Evolutionary conservation across 2,888 invertebrate genomes (phyloP), one percentile per base, ranked within the genome.

Genomic region (Charanyca ferruginea): DNA sequence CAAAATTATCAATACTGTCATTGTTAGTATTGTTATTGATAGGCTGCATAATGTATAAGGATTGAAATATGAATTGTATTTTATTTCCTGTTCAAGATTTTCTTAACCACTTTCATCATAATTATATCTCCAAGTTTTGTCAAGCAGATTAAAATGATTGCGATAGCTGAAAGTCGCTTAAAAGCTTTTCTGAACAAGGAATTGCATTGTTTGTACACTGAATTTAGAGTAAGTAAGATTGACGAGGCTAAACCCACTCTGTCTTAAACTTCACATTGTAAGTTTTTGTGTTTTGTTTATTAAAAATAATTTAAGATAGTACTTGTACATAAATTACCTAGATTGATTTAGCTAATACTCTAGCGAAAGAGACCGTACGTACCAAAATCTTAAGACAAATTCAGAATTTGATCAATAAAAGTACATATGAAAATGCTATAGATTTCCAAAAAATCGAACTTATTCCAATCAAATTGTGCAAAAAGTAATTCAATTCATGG

Each of bases 111-210:
- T n/a, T n/a, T n/a, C n/a, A n/a, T n/a, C n/a, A n/a, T n/a, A n/a
- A n/a, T n/a, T n/a, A n/a, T n/a, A n/a, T n/a, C n/a, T n/a, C n/a
- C n/a, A n/a, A n/a, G n/a, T 28, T 5, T 7, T 28, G 4, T 28
- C 28, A 71, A 51, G 48, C 22, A 25, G 25, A 53, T 64, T 3
- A 3, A 5, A 28, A 28, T 59, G 32, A 51, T 55, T 61, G 16
- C 45, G 23, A 65, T 45, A 54, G n/a, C n/a, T n/a, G n/a, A n/a
- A 75, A 58, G 58, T 47, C 20, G 44, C 35, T 59, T 75, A 45
- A 75, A 51, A 57, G 45, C 48, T 60, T 64, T 48, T 44, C 7
- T 28, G 41, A 58, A 49, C 42, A n/a, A 18, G 35, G 13, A 25
- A 54, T 16, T 44, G 35, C 2, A 54, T 22, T 8, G n/a, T 20